Evolutionary conservation across 1,140 invertebrate genomes (phyloP), one percentile per base, ranked within the genome.

Genomic region (Pectinophora gossypiella): DNA sequence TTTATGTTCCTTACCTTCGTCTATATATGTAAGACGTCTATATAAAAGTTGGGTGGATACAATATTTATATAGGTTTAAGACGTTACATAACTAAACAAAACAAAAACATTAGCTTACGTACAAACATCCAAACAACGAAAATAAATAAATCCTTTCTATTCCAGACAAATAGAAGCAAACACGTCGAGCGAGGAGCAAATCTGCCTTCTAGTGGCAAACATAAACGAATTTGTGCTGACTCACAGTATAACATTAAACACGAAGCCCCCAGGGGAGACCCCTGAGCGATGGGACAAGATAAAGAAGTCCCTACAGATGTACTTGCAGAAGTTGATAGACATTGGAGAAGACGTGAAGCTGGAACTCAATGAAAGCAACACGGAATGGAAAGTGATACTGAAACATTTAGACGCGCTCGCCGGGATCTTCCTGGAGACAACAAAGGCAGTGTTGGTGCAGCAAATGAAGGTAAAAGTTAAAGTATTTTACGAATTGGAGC

Each of bases 391-490:
- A 54, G 51, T 88, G 5, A 63, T 89, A 0, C 45, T 71, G 38
- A 87, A 78, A 44, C 79, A 88, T 73, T 62, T 89, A 44, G 81
- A 86, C 35, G 76, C 76, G 0, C 51, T 89, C 46, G 74, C 87
- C 32, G 77, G 76, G 16, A 88, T 89, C 22, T 89, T 89, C 61
- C 56, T 87, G 47, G 87, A 89, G 59, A 89, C 87, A 0, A 87
- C 86, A 0, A 87, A 88, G 61, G 87, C 86, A 19, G 86, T 89
- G 18, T 53, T 89, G 40, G 84, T 89, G 10, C 87, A 89, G 49
- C 87, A 89, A 54, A 86, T 85, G 81, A 89, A 85, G 83, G 87
- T 88, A 44, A n/a, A n/a, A n/a, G n/a, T n/a, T n/a, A n/a, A n/a
- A n/a, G n/a, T n/a, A n/a, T n/a, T n/a, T n/a, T n/a, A n/a, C n/a